Evolutionary conservation across 2,888 invertebrate genomes (phyloP).

Genomic region (Drosophila kambysellisi): DNA sequence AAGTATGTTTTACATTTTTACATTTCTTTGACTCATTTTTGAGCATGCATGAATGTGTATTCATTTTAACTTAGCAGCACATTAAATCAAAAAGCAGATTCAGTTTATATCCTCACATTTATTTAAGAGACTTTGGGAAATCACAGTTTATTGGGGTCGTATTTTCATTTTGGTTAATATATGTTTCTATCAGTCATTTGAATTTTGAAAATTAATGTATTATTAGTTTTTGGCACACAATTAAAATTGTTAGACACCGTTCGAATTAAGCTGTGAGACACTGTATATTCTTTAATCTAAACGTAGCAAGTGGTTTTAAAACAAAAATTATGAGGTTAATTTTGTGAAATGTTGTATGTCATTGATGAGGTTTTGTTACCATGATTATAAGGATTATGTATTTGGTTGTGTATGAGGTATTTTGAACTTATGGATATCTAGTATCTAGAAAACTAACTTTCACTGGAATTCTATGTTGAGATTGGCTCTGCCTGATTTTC

Average conservation of each 20-base stretch:
- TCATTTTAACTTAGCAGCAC: neutral
- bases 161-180: too few species aligned
- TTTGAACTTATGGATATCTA: slow-evolving; percentile 12
- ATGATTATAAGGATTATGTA: neutral
- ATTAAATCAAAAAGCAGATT: neutral
- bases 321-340: neutral
- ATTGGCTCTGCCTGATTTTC: slow-evolving; percentile 33
- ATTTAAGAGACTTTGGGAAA: neutral
- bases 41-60: neutral
- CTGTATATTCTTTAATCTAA: too few species aligned
- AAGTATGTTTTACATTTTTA: neutral
- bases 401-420: neutral
- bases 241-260: too few species aligned
- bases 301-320: too few species aligned
- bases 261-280: too few species aligned
- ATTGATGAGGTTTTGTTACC: neutral
- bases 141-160: too few species aligned
- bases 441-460: too few species aligned
- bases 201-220: too few species aligned
- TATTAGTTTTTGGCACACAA: too few species aligned
- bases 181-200: too few species aligned
- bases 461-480: slow-evolving; percentile 23
- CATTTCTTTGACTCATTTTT: neutral
- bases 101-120: neutral
- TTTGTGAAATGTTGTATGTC: neutral